Evolutionary conservation across 2,888 invertebrate species (phyloP).

Genomic region (Orthonevra nobilis): DNA sequence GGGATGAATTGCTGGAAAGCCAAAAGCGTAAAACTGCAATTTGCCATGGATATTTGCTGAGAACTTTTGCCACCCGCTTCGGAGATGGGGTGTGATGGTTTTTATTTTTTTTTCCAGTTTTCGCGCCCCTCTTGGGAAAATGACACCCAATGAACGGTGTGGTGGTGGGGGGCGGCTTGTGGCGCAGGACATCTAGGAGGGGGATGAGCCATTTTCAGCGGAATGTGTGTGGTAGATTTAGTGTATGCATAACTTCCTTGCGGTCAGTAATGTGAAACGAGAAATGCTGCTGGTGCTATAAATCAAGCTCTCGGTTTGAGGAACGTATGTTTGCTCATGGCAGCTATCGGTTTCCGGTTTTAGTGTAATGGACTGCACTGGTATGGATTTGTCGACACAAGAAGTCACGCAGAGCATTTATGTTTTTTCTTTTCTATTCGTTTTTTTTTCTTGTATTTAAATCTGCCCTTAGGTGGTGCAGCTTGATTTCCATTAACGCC

Average conservation of each 20-base stretch:
- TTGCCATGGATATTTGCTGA: slow-evolving; percentile 58
- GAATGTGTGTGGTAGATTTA: slow-evolving; percentile 28
- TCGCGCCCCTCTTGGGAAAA: not conserved
- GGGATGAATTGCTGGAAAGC: slow-evolving; percentile 39
- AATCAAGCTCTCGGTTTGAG: slow-evolving; percentile 37
- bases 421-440: slow-evolving; percentile 10
- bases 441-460: too few species aligned
- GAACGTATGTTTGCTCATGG: slow-evolving; percentile 50
- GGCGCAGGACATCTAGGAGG: not conserved
- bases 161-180: slow-evolving; percentile 20
- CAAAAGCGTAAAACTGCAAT: slow-evolving; percentile 62
- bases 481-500: slow-evolving; percentile 35
- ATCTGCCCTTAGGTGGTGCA: slow-evolving; percentile 13
- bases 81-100: slow-evolving; percentile 21
- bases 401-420: slow-evolving; percentile 33
- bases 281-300: slow-evolving; percentile 39
- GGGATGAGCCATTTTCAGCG: slow-evolving; percentile 9
- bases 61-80: slow-evolving; percentile 47
- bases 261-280: slow-evolving; percentile 54
- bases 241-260: slow-evolving; percentile 59
- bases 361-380: slow-evolving; percentile 62
- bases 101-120: slow-evolving; percentile 4
- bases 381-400: slow-evolving; percentile 50
- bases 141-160: not conserved
- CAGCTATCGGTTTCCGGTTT: slow-evolving; percentile 60